Base-by-base conservation (phyloP, 2,797 vertebrate species). In the Oryzias sinensis region DNA sequence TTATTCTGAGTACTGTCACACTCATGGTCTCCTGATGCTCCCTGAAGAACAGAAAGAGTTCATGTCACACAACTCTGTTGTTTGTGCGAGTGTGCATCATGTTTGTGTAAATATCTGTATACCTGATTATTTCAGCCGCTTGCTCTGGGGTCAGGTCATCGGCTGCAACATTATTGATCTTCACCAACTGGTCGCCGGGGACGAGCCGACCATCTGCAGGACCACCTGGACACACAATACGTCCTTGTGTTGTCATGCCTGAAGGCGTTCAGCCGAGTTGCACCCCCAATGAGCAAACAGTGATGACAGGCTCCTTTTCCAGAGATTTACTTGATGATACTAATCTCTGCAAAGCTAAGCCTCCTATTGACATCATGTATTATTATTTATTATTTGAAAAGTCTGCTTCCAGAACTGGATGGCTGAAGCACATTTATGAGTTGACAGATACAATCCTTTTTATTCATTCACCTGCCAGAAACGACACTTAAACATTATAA, bases 141-240 rank as follows among this genome's bases (percentile, higher is more conserved):
- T 91, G 91, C 56, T 95, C 93, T 0, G 91, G 89, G 45, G 95
- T 93, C 74, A 95, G 33, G 48, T 93, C 90, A 40, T 95, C 93
- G 1, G 92, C 88, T 0, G 72, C 49, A 0, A 92, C 84, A 5
- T 93, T 91, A 87, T 98, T 97, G 90, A 98, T 95, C 61, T 84
- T 91, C 73, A 97, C 86, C 25, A 97, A 89, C 78, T 95, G 96
- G 85, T 99, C 97, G 0, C 95, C 95, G 0, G 94, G 92, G 79
- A 96, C 53, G 25, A 91, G 83, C 59, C 86, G 85, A 3, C 90
- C 88, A 75, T 90, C 90, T 77, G 88, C 88, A 51, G 89, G 88
- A 68, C 88, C 89, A 79, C 87, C 89, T 91, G 84, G 62, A 81
- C 61, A 82, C 77, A 88, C 68, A 87, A 68, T 83, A 82, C 61